Base-by-base conservation (phyloP, 2,888 invertebrate species). In the Drosophila heteroneura region DNA sequence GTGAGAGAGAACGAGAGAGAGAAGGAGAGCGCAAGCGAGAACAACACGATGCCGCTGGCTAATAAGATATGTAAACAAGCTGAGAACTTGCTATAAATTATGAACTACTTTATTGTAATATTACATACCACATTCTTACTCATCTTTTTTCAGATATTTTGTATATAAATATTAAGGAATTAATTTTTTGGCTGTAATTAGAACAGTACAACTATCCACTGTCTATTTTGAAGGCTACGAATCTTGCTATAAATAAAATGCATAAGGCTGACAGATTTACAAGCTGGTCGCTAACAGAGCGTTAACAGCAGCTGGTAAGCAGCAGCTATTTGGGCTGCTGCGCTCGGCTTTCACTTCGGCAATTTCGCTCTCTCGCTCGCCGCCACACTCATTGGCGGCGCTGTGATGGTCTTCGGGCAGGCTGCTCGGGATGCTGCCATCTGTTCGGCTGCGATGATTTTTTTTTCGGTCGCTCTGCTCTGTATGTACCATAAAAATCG, bases 401-500 rank as follows among this genome's bases (percentile, higher is more conserved):
- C 65, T 33, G 19, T 51, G 49, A 12, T 59, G 41, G 54, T 49
- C 9, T 30, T 74, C 74, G 79, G 33, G 64, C 10, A 51, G 30
- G 16, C 35, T 30, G 54, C 35, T 77, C 83, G 81, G 82, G 87
- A 88, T 85, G 83, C 90, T 84, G 79, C 16, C 52, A 35, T 65
- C 66, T 68, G 51, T 52, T 74, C 68, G 79, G 67, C 75, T 44
- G 68, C 53, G 52, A 49, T 32, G 59, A 32, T 33, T 49, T 70
- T 70, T 47, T 59, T 73, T 37, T 65, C 57, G 69, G 56, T 70
- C 54, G 72, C 72, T 85, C 83, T 82, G 83, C 76, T 85, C 82
- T 85, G 84, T 84, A 89, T 91, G 92, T 92, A 93, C 92, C 91
- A 92, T 92, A 92, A 92, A 93, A 92, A 82, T 92, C 83, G 71